Evolutionary conservation across 2,888 invertebrate genomes (phyloP).

Genomic region (Leucoptera coffeella): DNA sequence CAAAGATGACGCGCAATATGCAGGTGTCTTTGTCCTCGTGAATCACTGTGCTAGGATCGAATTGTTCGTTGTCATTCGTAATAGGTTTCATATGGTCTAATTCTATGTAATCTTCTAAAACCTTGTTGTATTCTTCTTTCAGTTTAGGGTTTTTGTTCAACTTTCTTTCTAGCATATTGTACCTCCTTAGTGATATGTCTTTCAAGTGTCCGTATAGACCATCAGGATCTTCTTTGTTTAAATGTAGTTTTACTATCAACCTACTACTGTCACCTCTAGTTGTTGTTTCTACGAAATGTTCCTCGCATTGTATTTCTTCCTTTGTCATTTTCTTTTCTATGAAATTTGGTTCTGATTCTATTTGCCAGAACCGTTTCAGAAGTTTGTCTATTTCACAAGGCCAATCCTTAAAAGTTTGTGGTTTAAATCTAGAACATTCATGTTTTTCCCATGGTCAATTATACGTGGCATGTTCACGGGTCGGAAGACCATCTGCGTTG

Average conservation of each 20-base stretch:
- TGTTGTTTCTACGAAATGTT: too few relatives aligned
- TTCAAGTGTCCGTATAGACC: slow-evolving; percentile 6
- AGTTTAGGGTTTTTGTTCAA: slow-evolving; percentile 6
- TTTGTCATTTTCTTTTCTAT: too few relatives aligned
- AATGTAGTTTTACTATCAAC: slow-evolving; percentile 7
- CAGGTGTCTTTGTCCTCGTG: slow-evolving; percentile 2
- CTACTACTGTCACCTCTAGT: too few relatives aligned
- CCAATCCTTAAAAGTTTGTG: too few relatives aligned
- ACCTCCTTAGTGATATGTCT: slow-evolving; percentile 7
- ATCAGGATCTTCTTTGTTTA: slow-evolving; percentile 5
- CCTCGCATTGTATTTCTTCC: too few relatives aligned
- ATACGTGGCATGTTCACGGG: too few relatives aligned
- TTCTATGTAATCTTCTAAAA: slow-evolving; percentile 6
- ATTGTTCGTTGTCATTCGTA: background rate
- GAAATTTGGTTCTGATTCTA: too few relatives aligned
- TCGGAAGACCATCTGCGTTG: too few relatives aligned
- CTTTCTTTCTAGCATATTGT: slow-evolving; percentile 7
- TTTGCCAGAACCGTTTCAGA: too few relatives aligned
- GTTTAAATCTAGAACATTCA: too few relatives aligned
- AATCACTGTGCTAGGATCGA: slow-evolving; percentile 1
- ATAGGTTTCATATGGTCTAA: slow-evolving; percentile 6
- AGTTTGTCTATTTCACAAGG: too few relatives aligned
- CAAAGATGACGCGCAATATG: slow-evolving; percentile 3
- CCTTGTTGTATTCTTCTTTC: slow-evolving; percentile 7
- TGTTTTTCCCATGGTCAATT: too few relatives aligned